A percentile compares a stretch with the other conserved stretches of the same genome.
Evolutionary conservation across 2,888 invertebrate species (phyloP).

Genomic region (Melanophora roralis): DNA sequence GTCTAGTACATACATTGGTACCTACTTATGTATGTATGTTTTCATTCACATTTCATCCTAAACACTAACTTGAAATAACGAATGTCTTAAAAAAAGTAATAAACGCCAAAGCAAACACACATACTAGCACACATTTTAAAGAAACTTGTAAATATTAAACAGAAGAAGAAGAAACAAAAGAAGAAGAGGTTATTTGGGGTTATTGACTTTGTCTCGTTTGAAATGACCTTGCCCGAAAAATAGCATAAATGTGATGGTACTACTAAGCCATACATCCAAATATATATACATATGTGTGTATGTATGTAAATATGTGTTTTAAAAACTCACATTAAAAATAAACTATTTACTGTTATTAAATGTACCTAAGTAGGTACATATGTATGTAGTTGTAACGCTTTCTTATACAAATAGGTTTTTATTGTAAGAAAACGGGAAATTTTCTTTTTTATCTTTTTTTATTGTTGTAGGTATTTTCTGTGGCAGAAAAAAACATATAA

Average conservation of each 20-base stretch:
- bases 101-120: too few species aligned
- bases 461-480: background rate
- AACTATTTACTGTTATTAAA: too few species aligned
- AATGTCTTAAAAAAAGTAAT: too few species aligned
- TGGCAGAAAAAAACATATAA: background rate
- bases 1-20: too few species aligned
- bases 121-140: too few species aligned
- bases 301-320: too few species aligned
- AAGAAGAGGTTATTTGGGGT: slow-evolving; percentile 76
- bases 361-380: too few species aligned
- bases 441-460: slow-evolving; percentile 4
- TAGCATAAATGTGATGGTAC: slow-evolving; percentile 66
- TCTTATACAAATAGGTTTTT: slow-evolving; percentile 11
- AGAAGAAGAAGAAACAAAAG: slow-evolving; percentile 24
- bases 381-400: background rate
- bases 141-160: slow-evolving; percentile 30
- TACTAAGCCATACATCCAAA: slow-evolving; percentile 2
- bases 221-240: slow-evolving; percentile 77
- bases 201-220: slow-evolving; percentile 77
- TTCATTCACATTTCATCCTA: too few species aligned
- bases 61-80: too few species aligned
- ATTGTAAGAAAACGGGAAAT: slow-evolving; percentile 31
- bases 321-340: too few species aligned
- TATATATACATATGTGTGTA: too few species aligned
- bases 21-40: too few species aligned